Conservation (phyloP, 2,888 invertebrate species). For the Yponomeuta evonymella region DNA sequence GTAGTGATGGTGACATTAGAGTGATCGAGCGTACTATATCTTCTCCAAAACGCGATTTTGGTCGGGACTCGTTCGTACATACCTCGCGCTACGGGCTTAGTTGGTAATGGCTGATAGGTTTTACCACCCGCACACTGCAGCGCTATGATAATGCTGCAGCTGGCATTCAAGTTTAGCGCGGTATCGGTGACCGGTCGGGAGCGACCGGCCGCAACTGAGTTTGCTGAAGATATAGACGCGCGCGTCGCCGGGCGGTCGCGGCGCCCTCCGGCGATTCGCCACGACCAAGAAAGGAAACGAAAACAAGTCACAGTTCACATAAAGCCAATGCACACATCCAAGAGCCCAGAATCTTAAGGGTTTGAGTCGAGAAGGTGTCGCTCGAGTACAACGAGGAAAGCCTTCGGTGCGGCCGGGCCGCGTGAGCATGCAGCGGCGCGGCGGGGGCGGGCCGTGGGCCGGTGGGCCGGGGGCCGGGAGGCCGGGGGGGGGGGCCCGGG, state of each 20-base stretch:
- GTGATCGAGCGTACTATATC: slow-evolving; percentile 68
- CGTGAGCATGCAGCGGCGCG: slow-evolving; percentile 69
- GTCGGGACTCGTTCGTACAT: slow-evolving; percentile 31
- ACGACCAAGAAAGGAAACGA: slow-evolving; percentile 75
- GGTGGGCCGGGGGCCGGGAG: slow-evolving; percentile 25
- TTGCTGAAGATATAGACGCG: slow-evolving; percentile 67
- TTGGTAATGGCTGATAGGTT: slow-evolving; percentile 23
- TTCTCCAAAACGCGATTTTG: slow-evolving; percentile 38
- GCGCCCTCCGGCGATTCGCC: slow-evolving; percentile 39
- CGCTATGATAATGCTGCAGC: slow-evolving; percentile 31
- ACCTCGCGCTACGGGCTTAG: slow-evolving; percentile 37
- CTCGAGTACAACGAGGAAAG: slow-evolving; percentile 71
- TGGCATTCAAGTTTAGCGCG: slow-evolving; percentile 34
- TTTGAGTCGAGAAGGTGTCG: slow-evolving; percentile 67
- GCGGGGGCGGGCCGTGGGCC: slow-evolving; percentile 27
- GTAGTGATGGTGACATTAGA: slow-evolving; percentile 63
- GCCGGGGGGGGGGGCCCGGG: slow-evolving; percentile 30
- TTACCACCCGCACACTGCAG: slow-evolving; percentile 31
- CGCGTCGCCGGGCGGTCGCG: slow-evolving; percentile 46
- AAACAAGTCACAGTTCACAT: slow-evolving; percentile 76
- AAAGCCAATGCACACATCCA: slow-evolving; percentile 76
- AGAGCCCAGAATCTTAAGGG: slow-evolving; percentile 77
- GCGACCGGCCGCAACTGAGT: not conserved
- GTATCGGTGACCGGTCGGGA: slow-evolving; percentile 17
- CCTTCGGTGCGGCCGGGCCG: slow-evolving; percentile 33